Base-by-base conservation (phyloP, 2,113 vertebrate species). In the Sorex fumeus region DNA sequence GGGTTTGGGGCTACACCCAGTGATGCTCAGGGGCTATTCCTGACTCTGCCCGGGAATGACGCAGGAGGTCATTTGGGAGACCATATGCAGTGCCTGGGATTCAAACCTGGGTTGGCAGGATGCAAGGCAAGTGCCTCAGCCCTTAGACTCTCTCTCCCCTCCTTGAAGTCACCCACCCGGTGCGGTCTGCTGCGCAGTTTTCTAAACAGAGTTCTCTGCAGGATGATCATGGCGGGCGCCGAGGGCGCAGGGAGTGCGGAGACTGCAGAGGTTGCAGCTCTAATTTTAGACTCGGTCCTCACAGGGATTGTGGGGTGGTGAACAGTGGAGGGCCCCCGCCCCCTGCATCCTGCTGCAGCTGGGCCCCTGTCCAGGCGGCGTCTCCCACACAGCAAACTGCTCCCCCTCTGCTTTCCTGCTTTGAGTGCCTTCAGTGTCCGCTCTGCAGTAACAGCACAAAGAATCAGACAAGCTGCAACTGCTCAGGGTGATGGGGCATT, bases 361-460 rank as follows among this genome's bases (percentile, higher is more conserved):
- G 75, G 84, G 66, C 34, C 67, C 25, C 0, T 8, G 77, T 57
- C 71, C 71, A 60, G 69, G 81, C 76, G 32, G 67, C 21, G 53
- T 21, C 4, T 0, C 80, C 40, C 69, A 70, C 80, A 10, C 50
- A 0, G 2, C 11, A 23, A 30, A 53, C 47, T 2, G 34, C 10
- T 27, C 32, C 69, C 69, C 8, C n/a, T 60, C 57, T 8, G 57
- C 57, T 23, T 23, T 23, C 21, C 57, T 60, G 13, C 57, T 67
- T 80, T 71, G 62, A 27, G 21, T 32, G 43, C 66, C 43, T 8
- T 25, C 1, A 15, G 28, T 3, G 53, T 57, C 69, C 8, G 64
- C 88, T 89, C 71, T 43, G 69, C 89, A 87, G 60, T 87, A 66
- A 76, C 9, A 18, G 70, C 21, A 79, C 66, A 47, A 70, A 93